Conservation (phyloP, 2,888 invertebrate species). For the Cheilosia scutellata region DNA sequence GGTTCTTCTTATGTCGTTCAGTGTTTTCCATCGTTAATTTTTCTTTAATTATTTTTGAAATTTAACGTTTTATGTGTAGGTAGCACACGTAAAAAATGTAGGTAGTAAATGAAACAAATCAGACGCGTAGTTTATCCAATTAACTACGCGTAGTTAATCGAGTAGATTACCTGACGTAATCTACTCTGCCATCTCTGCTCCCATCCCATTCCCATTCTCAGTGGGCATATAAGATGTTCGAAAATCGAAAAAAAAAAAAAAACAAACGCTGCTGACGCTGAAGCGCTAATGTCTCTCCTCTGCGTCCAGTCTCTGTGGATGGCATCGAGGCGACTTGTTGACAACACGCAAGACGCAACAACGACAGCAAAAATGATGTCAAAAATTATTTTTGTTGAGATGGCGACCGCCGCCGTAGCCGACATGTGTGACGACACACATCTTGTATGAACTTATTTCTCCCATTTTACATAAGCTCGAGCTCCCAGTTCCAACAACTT, state of each 20-base stretch:
- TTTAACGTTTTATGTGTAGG: no score
- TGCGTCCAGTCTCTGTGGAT: neutral
- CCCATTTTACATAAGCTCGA: slow-evolving; percentile 59
- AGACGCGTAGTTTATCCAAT: no score
- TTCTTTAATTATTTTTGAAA: no score
- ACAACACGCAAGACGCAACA: slow-evolving; percentile 54
- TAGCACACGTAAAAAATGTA: no score
- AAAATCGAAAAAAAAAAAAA: slow-evolving; percentile 21
- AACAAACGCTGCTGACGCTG: neutral
- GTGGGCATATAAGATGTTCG: slow-evolving; percentile 25
- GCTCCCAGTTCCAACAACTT: slow-evolving; percentile 30
- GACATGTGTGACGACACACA: slow-evolving; percentile 55
- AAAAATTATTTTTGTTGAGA: slow-evolving; percentile 44
- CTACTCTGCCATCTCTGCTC: no score
- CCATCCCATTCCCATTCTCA: slow-evolving; percentile 1
- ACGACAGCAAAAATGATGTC: slow-evolving; percentile 25
- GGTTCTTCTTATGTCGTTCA: no score
- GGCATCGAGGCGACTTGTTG: slow-evolving; percentile 62
- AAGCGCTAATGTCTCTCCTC: neutral
- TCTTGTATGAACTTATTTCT: slow-evolving; percentile 28
- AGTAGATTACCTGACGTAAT: no score
- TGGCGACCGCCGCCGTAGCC: slow-evolving; percentile 36
- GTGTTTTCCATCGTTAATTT: no score
- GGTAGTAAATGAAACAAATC: no score
- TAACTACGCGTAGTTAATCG: no score